phyloP scores from a whole-genome alignment of 2,113 vertebrate species.

The Grallaria varia region DNA sequence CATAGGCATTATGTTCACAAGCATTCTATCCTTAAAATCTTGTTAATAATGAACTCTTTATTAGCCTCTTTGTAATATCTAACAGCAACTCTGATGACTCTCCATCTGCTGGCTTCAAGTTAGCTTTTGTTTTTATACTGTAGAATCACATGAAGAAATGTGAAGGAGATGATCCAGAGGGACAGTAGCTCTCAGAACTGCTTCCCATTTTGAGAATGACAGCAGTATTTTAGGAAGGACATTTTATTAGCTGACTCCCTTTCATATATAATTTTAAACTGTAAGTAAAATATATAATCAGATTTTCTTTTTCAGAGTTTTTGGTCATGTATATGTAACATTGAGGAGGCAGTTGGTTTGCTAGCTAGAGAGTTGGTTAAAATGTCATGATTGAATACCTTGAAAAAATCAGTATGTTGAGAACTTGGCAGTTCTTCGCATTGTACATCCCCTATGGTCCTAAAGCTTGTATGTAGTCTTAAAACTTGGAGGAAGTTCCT shows the following conservation, averaged over 20 bases:
- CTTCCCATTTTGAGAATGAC: not conserved
- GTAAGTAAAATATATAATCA: not conserved
- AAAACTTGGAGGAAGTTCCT: not conserved
- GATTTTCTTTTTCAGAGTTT: not conserved
- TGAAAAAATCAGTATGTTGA: not conserved
- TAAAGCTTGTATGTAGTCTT: not conserved
- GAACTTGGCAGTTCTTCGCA: not conserved
- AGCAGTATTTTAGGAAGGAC: not conserved
- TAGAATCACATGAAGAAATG: not conserved
- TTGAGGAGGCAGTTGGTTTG: not conserved
- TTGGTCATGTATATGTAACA: not conserved
- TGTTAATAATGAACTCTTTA: not conserved
- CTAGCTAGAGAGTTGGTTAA: not conserved
- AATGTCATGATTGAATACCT: not conserved
- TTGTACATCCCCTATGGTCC: not conserved
- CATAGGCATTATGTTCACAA: not conserved
- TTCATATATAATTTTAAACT: not conserved
- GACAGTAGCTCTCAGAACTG: not conserved
- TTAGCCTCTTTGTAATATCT: not conserved
- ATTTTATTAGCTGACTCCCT: not conserved
- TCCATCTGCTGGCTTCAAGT: not conserved
- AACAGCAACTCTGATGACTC: not conserved
- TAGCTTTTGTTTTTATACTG: not conserved
- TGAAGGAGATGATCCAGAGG: not conserved
- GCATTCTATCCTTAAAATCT: not conserved